phyloP scores from a whole-genome alignment of 2,888 invertebrate genomes.

The Sinentomon sp. region DNA sequence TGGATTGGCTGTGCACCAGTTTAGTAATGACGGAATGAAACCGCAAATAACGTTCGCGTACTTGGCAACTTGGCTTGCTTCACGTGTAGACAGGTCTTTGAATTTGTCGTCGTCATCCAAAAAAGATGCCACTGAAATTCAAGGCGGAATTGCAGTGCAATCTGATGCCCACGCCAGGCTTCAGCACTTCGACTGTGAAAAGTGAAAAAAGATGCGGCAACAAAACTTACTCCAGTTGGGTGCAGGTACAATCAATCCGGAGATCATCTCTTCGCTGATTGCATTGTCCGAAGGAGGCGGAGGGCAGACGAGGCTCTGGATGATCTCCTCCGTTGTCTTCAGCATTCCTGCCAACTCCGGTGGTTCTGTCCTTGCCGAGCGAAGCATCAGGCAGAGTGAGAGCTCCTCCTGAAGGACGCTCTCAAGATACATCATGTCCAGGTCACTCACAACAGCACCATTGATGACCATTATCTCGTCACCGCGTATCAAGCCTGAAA shows the following conservation, averaged over 20 bases:
- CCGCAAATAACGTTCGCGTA: too few relatives aligned
- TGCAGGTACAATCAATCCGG: constrained; percentile 82
- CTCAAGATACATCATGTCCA: constrained; percentile 98
- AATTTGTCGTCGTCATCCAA: too few relatives aligned
- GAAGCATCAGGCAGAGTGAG: constrained; percentile 86
- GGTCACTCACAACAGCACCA: constrained; percentile 85
- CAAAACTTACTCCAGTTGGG: constrained; percentile 65
- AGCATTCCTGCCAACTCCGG: constrained; percentile 25
- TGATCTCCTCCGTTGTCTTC: too few relatives aligned
- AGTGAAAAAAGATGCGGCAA: background rate
- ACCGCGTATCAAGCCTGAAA: constrained; percentile 70
- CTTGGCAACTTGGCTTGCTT: too few relatives aligned
- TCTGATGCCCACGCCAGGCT: too few relatives aligned
- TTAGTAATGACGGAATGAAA: too few relatives aligned
- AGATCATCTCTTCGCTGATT: constrained; percentile 85
- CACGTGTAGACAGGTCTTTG: too few relatives aligned
- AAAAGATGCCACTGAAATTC: too few relatives aligned
- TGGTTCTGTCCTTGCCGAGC: constrained; percentile 56
- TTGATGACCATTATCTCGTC: constrained; percentile 98
- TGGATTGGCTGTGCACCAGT: too few relatives aligned
- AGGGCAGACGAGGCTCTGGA: constrained; percentile 52
- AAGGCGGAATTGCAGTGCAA: too few relatives aligned
- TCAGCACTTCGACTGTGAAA: too few relatives aligned
- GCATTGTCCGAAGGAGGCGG: constrained; percentile 82
- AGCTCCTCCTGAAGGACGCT: constrained; percentile 82